phyloP scores from a whole-genome alignment of 2,797 vertebrate genomes.

The Lutjanus campechanus region DNA sequence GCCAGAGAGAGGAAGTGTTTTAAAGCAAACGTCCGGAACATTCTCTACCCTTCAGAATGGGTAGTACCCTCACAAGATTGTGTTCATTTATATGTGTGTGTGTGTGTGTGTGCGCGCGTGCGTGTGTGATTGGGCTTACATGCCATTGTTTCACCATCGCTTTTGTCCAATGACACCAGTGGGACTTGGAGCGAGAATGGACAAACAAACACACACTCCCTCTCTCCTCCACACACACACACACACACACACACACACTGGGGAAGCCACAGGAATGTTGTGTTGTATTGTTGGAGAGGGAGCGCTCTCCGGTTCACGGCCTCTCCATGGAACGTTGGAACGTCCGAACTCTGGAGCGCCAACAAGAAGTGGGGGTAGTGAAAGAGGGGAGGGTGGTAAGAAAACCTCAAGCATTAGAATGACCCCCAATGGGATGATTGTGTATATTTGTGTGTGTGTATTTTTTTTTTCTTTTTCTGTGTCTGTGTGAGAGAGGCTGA shows the following conservation, averaged over 20 bases:
- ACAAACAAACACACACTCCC: constrained; percentile 72
- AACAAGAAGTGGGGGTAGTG: constrained; percentile 66
- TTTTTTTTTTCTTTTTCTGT: background rate
- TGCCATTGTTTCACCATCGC: constrained; percentile 78
- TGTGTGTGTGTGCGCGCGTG: constrained; percentile 32
- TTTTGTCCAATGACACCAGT: constrained; percentile 77
- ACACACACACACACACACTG: constrained; percentile 55
- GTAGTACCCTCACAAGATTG: constrained; percentile 55
- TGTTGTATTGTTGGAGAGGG: constrained; percentile 79
- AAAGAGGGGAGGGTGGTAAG: constrained; percentile 50
- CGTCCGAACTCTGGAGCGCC: constrained; percentile 74
- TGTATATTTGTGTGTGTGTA: constrained; percentile 10
- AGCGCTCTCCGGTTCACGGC: constrained; percentile 79
- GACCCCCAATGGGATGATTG: constrained; percentile 64
- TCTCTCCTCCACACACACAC: constrained; percentile 26
- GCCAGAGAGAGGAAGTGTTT: constrained; percentile 77
- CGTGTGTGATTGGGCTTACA: constrained; percentile 42
- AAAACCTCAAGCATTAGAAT: constrained; percentile 66
- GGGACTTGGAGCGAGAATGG: constrained; percentile 71
- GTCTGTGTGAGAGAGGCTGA: background rate
- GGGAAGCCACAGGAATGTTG: constrained; percentile 82
- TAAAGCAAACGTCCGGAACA: constrained; percentile 75
- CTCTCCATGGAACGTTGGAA: constrained; percentile 83
- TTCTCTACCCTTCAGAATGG: constrained; percentile 68
- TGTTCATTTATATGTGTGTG: constrained; percentile 26